Percentiles rank a stretch among this genome's conserved stretches.
phyloP scores from a whole-genome alignment of 1,140 invertebrate genomes.

The Portunus trituberculatus region DNA sequence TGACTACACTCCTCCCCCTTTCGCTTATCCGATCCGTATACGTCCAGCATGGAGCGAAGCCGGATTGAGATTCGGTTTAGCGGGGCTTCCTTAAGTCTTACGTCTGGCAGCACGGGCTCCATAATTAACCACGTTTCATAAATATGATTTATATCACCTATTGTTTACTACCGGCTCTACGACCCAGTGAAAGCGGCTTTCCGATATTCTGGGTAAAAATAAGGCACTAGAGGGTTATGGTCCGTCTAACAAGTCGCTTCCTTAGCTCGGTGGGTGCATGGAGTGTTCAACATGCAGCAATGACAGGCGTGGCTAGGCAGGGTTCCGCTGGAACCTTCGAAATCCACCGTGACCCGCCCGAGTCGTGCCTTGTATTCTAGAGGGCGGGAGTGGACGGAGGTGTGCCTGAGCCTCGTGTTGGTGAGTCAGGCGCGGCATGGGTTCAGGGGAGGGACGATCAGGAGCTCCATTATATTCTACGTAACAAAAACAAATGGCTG shows the following conservation, averaged over 20 bases:
- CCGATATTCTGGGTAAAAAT: not conserved
- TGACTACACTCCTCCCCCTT: slow-evolving; percentile 29
- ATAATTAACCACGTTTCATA: slow-evolving; percentile 69
- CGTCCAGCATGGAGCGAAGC: not conserved
- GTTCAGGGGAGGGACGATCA: not conserved
- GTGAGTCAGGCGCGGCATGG: not conserved
- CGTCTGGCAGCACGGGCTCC: slow-evolving; percentile 62
- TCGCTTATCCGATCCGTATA: not conserved
- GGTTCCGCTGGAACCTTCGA: not conserved
- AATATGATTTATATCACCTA: slow-evolving; percentile 64
- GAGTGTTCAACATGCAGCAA: not conserved
- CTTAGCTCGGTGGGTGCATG: not conserved
- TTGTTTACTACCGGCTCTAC: slow-evolving; percentile 63
- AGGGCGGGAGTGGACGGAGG: not conserved
- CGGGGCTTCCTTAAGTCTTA: slow-evolving; percentile 44
- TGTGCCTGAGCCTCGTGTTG: not conserved
- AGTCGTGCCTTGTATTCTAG: not conserved
- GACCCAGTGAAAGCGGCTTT: slow-evolving; percentile 50
- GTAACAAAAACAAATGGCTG: not conserved
- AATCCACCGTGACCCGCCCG: slow-evolving; percentile 7
- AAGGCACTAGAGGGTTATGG: not conserved
- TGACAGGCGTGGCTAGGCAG: not conserved
- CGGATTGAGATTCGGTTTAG: not conserved
- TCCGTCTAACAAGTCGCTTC: not conserved
- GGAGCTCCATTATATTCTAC: not conserved